Conservation (phyloP, 2,888 invertebrate genomes). For the Eutolmus rufibarbis region DNA sequence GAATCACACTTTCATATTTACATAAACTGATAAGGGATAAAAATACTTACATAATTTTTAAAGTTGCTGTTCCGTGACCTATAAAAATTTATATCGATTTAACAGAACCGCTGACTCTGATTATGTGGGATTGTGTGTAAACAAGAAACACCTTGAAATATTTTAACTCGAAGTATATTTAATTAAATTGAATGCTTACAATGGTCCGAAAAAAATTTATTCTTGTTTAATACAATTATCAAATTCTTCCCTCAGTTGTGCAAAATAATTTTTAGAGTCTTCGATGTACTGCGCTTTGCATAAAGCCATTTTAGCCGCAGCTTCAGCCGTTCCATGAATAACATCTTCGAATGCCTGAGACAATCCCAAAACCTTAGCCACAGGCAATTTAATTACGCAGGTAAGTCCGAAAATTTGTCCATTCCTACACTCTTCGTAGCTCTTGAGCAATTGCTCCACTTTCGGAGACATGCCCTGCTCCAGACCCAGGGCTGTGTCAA, state of each 20-base stretch:
- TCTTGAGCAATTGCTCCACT: not conserved
- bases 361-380: not conserved
- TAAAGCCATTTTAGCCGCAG: not conserved
- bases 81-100: not conserved
- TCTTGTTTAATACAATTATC: not conserved
- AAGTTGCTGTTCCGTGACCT: not conserved
- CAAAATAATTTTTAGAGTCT: not conserved
- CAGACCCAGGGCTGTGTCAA: not conserved
- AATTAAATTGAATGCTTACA: not conserved
- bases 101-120: not conserved
- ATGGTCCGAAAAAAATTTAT: not conserved
- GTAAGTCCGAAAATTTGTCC: not conserved
- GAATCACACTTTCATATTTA: not conserved
- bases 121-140: not conserved
- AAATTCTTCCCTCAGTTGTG: not conserved
- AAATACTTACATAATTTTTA: not conserved
- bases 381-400: not conserved
- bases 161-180: not conserved
- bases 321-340: not conserved
- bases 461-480: not conserved
- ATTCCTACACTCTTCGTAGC: not conserved
- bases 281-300: not conserved
- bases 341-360: not conserved
- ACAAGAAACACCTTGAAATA: not conserved
- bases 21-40: not conserved